Evolutionary conservation across 2,797 vertebrate species (phyloP).

Genomic region (Cryptoblepharus egeriae): DNA sequence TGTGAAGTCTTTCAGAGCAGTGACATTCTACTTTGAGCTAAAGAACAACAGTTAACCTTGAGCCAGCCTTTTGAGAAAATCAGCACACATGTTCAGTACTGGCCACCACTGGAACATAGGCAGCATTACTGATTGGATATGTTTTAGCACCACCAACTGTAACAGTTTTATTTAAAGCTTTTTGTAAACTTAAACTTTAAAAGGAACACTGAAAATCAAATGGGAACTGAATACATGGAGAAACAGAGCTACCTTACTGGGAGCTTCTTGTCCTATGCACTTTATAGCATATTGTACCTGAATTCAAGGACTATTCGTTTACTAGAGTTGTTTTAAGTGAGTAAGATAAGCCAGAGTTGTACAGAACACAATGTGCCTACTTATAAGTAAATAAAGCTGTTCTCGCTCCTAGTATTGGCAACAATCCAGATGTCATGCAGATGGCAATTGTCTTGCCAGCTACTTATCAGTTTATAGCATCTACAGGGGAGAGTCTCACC

Average conservation of each 20-base stretch:
- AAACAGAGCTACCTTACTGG: not conserved
- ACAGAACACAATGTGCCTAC: too few species aligned
- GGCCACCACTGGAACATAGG: not conserved
- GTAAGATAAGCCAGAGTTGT: too few species aligned
- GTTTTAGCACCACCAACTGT: not conserved
- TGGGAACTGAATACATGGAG: not conserved
- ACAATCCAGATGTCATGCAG: not conserved
- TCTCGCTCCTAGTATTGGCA: not conserved
- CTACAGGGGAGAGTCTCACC: not conserved
- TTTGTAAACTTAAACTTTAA: not conserved
- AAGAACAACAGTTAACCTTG: slow-evolving; percentile 2
- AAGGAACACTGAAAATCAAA: not conserved
- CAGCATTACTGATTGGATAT: not conserved
- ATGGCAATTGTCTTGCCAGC: not conserved
- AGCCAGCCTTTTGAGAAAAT: not conserved
- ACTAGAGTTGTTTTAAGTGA: too few species aligned
- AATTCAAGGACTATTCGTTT: not conserved
- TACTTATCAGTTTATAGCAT: not conserved
- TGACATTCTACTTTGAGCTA: not conserved
- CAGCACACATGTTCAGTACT: not conserved
- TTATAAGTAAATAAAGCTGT: too few species aligned
- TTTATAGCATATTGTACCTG: not conserved
- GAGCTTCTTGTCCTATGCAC: not conserved
- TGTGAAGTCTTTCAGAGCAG: not conserved
- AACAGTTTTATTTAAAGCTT: not conserved